Evolutionary conservation across 2,113 vertebrate genomes (phyloP).

Genomic region (Microcebus jonahi): DNA sequence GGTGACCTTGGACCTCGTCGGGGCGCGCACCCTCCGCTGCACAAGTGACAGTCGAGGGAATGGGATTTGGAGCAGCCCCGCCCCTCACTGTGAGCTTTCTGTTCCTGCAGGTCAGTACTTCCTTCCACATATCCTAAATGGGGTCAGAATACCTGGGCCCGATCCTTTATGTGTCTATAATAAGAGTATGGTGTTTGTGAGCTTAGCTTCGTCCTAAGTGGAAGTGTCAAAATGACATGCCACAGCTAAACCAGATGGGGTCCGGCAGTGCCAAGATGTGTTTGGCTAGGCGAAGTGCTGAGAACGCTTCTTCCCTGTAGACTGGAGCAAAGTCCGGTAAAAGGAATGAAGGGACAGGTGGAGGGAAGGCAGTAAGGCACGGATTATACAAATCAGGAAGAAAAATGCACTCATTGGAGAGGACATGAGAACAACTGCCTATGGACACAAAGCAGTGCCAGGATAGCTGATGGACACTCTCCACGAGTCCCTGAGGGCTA

Average conservation of each 20-base stretch:
- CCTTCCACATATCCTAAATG: too few species aligned
- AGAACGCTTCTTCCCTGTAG: background rate
- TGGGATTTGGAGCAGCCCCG: background rate
- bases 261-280: background rate
- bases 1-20: background rate
- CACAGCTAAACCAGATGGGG: background rate
- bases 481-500: background rate
- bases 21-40: background rate
- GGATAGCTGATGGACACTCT: background rate
- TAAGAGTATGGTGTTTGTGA: background rate
- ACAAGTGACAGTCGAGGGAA: background rate
- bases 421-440: background rate
- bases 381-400: background rate
- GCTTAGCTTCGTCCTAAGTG: background rate
- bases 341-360: background rate
- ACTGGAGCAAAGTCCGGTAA: background rate
- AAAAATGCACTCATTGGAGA: background rate
- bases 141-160: background rate
- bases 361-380: background rate
- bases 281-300: background rate
- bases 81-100: background rate
- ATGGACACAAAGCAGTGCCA: background rate
- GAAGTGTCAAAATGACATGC: background rate
- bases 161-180: background rate
- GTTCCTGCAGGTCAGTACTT: background rate